These are phyloP conservation scores for Microcebus jonahi DNA, from an alignment of 2,113 vertebrate genomes.

Conservation along the genomic window DNA sequence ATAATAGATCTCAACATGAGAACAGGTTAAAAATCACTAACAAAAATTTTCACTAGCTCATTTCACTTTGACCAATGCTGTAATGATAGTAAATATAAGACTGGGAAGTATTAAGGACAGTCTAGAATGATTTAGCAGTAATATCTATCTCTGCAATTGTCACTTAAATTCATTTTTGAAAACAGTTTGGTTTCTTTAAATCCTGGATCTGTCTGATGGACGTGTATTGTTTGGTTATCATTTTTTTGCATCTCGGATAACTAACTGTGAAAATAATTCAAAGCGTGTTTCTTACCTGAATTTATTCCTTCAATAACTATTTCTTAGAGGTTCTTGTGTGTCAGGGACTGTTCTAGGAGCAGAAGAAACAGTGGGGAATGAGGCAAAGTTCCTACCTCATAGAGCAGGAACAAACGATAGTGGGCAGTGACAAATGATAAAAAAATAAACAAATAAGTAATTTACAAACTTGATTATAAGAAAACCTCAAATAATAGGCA, in stretches of 20 bases:
- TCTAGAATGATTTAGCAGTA: background rate
- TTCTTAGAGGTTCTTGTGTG: background rate
- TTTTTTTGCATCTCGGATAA: background rate
- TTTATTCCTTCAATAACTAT: conserved; percentile 17
- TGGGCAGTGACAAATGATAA: background rate
- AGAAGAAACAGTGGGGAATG: background rate
- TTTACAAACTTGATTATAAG: background rate
- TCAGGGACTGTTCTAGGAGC: background rate
- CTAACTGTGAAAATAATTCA: background rate
- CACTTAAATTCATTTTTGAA: background rate
- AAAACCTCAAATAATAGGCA: conserved; percentile 23
- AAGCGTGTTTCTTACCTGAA: background rate
- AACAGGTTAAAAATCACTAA: background rate
- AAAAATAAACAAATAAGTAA: background rate
- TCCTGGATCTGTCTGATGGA: background rate
- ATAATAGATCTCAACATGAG: background rate
- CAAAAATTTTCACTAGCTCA: background rate
- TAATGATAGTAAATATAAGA: background rate
- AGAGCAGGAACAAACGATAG: background rate
- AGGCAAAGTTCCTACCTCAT: background rate
- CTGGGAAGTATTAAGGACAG: too few relatives aligned
- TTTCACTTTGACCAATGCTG: background rate
- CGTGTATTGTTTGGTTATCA: background rate
- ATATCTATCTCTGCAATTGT: background rate
- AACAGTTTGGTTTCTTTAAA: conserved; percentile 17